Percentiles rank a stretch among this genome's conserved stretches.
These are phyloP conservation scores for Punctoribates punctum DNA, from an alignment of 2,888 invertebrate species.

Conservation along the genomic window DNA sequence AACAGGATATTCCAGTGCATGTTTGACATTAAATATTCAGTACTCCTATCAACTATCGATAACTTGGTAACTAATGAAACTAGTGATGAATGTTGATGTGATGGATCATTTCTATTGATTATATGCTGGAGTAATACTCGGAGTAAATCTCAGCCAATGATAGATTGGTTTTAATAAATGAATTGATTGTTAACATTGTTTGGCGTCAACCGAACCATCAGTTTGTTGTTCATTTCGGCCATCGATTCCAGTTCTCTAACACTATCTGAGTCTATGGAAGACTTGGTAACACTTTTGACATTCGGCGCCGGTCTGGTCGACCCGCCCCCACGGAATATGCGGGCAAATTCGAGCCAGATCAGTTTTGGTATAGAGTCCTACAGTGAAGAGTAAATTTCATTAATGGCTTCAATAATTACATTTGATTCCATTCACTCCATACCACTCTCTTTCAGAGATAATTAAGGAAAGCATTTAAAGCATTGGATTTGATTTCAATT, in stretches of 20 bases:
- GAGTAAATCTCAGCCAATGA: background rate
- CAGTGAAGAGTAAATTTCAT: too few species aligned
- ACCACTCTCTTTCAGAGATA: too few species aligned
- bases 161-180: background rate
- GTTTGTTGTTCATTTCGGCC: slow-evolving; percentile 16
- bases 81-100: background rate
- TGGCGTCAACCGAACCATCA: slow-evolving; percentile 19
- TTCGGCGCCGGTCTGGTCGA: slow-evolving; percentile 35
- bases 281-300: slow-evolving; percentile 5
- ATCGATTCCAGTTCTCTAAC: slow-evolving; percentile 29
- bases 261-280: slow-evolving; percentile 30
- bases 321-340: slow-evolving; percentile 38
- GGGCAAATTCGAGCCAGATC: slow-evolving; percentile 37
- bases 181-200: background rate
- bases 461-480: background rate
- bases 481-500: background rate
- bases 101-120: background rate
- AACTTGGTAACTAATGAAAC: too few species aligned
- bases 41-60: too few species aligned
- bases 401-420: too few species aligned
- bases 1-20: too few species aligned
- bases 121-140: background rate
- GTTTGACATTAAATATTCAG: too few species aligned
- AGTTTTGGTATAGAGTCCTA: slow-evolving; percentile 39
- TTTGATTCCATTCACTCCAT: too few species aligned